Conservation (phyloP, 2,797 vertebrate genomes). For the Sciaenops ocellatus region DNA sequence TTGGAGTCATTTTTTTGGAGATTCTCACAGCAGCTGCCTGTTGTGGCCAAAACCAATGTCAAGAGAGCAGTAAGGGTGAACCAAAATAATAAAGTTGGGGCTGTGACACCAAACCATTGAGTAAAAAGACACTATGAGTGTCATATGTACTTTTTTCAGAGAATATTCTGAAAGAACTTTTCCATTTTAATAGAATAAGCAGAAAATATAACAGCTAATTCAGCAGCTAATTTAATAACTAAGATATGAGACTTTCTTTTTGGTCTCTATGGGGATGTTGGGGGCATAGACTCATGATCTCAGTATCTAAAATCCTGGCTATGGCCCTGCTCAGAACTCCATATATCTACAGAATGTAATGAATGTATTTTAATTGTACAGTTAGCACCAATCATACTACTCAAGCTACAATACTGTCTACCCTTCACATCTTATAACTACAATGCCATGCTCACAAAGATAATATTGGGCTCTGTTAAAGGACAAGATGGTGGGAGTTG, state of each 20-base stretch:
- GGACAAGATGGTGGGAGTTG: not conserved
- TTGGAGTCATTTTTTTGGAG: no score
- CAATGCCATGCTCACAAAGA: not conserved
- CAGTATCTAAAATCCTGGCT: not conserved
- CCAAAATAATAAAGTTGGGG: no score
- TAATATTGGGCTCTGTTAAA: not conserved
- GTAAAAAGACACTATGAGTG: no score
- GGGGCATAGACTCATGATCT: not conserved
- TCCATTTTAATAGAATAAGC: not conserved
- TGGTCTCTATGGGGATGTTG: not conserved
- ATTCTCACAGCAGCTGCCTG: no score
- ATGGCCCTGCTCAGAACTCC: not conserved
- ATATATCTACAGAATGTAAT: not conserved
- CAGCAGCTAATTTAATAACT: not conserved
- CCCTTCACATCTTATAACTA: constrained; percentile 4
- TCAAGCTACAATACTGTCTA: not conserved
- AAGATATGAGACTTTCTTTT: not conserved
- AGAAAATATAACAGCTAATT: not conserved
- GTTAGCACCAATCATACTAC: not conserved
- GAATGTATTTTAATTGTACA: not conserved
- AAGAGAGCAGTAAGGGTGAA: no score
- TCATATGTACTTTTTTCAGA: not conserved
- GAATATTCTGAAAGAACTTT: not conserved
- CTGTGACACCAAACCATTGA: no score
- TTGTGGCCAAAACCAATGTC: no score